A percentile compares a stretch with the other conserved stretches of the same genome.
Conservation (phyloP, 1,140 invertebrate species). For the Nylanderia fulva region DNA sequence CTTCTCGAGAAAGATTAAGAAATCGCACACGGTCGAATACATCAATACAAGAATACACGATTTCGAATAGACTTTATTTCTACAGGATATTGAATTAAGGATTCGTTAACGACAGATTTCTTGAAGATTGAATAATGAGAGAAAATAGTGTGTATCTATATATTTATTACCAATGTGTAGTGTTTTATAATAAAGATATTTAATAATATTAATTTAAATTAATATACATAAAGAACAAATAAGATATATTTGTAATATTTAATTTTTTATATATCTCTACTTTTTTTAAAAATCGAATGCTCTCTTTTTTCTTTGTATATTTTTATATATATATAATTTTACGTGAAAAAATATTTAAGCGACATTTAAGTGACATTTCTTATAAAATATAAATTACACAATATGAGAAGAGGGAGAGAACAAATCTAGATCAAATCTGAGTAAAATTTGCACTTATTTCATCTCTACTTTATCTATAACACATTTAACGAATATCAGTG, state of each 20-base stretch:
- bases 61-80: no score
- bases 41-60: no score
- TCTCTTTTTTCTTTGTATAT: no score
- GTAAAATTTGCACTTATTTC: not conserved
- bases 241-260: not conserved
- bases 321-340: not conserved
- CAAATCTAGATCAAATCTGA: not conserved
- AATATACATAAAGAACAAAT: not conserved
- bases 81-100: no score
- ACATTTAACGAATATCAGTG: conserved; percentile 31
- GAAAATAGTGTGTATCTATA: no score
- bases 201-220: not conserved
- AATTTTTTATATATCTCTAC: not conserved
- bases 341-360: not conserved
- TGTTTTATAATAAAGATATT: not conserved
- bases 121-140: no score
- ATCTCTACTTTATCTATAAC: conserved; percentile 19
- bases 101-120: no score
- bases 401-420: not conserved
- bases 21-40: no score
- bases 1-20: not conserved
- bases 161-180: no score
- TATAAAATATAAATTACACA: not conserved
- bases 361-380: not conserved
- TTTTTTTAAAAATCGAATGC: not conserved